Percentiles rank a stretch among this genome's conserved stretches.
Conservation (phyloP, 1,140 invertebrate genomes). For the Trichonephila inaurata region DNA sequence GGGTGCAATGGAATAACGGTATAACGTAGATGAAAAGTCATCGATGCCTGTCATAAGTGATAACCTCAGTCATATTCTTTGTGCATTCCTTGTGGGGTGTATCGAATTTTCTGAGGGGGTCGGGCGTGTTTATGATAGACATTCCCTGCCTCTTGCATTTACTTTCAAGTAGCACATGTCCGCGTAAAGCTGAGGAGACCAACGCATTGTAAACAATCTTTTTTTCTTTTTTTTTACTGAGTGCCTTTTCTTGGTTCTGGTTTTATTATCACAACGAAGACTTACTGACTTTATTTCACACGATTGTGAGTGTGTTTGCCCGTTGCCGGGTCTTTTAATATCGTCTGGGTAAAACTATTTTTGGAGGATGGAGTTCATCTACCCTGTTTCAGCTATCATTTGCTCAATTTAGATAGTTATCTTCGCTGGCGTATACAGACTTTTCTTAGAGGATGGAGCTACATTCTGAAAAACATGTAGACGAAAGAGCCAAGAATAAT, state of each 20-base stretch:
- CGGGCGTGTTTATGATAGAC: not conserved
- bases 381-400: not conserved
- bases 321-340: too few relatives aligned
- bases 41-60: constrained; percentile 65
- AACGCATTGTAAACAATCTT: not conserved
- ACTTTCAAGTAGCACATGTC: constrained; percentile 19
- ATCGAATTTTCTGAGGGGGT: constrained; percentile 38
- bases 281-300: constrained; percentile 17
- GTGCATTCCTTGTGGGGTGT: constrained; percentile 27
- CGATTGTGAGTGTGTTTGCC: not conserved
- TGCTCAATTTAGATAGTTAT: not conserved
- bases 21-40: constrained; percentile 39
- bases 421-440: too few relatives aligned
- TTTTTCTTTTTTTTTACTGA: not conserved
- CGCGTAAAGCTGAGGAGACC: not conserved
- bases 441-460: too few relatives aligned
- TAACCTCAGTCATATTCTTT: constrained; percentile 47
- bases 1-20: constrained; percentile 11
- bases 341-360: too few relatives aligned
- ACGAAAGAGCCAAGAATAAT: too few relatives aligned
- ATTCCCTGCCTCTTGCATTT: not conserved
- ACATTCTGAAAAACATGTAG: too few relatives aligned
- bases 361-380: too few relatives aligned
- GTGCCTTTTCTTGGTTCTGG: not conserved
- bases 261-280: not conserved